These are phyloP conservation scores for Trichomycterus rosablanca DNA, from an alignment of 2,113 vertebrate species.

Conservation along the genomic window DNA sequence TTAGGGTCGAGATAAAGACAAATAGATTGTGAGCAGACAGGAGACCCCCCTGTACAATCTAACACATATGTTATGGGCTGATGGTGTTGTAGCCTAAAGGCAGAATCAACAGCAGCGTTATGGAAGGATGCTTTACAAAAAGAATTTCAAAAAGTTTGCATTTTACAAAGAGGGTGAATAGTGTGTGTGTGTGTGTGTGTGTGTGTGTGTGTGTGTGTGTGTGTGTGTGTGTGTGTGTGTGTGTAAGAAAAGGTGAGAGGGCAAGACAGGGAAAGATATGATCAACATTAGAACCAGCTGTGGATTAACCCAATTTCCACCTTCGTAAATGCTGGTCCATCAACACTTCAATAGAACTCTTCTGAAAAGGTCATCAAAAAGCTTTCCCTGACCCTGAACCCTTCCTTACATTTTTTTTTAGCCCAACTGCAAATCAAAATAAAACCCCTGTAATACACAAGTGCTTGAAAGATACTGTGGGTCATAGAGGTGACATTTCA, in stretches of 20 bases:
- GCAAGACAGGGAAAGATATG: conserved; percentile 30
- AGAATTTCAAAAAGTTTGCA: too few species aligned
- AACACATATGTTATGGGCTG: conserved; percentile 60
- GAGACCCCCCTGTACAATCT: conserved; percentile 65
- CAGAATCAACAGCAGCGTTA: conserved; percentile 49
- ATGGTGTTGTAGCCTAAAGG: conserved; percentile 53
- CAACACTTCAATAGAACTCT: conserved; percentile 41
- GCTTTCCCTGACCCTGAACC: conserved; percentile 15
- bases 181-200: too few species aligned
- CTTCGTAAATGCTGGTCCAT: conserved; percentile 52
- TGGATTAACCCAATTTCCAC: conserved; percentile 68
- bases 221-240: neutral
- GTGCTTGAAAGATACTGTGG: conserved; percentile 4
- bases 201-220: neutral
- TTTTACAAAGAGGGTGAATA: too few species aligned
- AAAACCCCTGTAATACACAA: conserved; percentile 34
- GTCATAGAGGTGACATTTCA: conserved; percentile 20
- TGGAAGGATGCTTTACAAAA: conserved; percentile 50
- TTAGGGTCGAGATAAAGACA: conserved; percentile 48
- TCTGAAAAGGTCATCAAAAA: conserved; percentile 37
- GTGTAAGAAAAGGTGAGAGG: neutral
- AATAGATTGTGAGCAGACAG: conserved; percentile 46
- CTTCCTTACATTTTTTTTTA: conserved; percentile 23
- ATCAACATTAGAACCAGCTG: conserved; percentile 59
- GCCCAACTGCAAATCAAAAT: conserved; percentile 40